Evolutionary conservation across 2,888 invertebrate species (phyloP), one percentile per base, ranked within the genome.

Genomic region (Eugnorisma glareosa): DNA sequence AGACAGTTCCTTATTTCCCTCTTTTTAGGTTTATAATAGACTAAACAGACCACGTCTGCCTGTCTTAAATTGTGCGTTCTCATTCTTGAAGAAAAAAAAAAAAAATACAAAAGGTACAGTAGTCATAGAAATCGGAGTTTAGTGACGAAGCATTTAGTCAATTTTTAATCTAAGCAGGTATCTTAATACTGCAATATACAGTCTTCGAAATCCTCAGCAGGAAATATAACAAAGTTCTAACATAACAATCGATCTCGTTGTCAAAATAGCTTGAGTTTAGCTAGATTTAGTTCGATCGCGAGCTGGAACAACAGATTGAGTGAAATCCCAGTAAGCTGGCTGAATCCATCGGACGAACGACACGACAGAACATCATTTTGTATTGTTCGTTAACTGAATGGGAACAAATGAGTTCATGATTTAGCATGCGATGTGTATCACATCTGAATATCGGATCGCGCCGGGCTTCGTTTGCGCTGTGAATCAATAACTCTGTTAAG

Each of bases 341-440:
- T 86, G 89, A 87, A 91, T 92, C 89, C 89, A 87, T 87, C 89
- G 86, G 85, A 86, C 89, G 89, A 89, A 86, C 89, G 89, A 86
- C 88, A 88, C 89, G 86, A 88, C 88, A 86, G 86, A 83, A 89
- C 91, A 90, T 94, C 93, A 94, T 89, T 92, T 92, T 89, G 90
- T 90, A 92, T 92, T 93, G 93, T 94, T 92, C 92, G 93, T 92
- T 92, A 92, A 93, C 93, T 94, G 94, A 94, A 95, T 94, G 91
- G 93, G 90, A 92, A 94, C 93, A 94, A 95, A 96, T 95, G 94
- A 95, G 94, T 93, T 90, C 93, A 92, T 94, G 93, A 95, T 95
- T 94, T 93, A 93, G 93, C 90, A 90, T 89, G 90, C 91, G 91
- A 90, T 93, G 92, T 92, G 91, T 92, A 91, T 93, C 90, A 89